phyloP scores from a whole-genome alignment of 1,140 invertebrate species.

The Brachionus angularis region DNA sequence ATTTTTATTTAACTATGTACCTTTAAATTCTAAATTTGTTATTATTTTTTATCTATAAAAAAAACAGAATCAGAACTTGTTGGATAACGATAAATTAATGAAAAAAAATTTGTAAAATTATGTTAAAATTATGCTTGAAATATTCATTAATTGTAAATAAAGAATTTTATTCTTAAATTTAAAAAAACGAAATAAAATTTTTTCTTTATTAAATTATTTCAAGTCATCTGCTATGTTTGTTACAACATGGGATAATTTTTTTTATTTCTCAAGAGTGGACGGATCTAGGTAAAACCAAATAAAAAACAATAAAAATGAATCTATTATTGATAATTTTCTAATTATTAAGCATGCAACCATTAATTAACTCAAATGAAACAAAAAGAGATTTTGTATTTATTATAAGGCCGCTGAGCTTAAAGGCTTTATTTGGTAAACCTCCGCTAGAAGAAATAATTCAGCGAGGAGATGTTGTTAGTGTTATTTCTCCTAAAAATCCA shows the following conservation, averaged over 20 bases:
- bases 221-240: conserved; percentile 31
- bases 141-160: conserved; percentile 38
- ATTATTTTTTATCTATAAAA: no score
- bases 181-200: not conserved
- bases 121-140: conserved; percentile 36
- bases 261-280: conserved; percentile 31
- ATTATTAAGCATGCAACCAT: conserved; percentile 30
- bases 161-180: not conserved
- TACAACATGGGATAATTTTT: conserved; percentile 38
- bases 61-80: no score
- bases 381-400: conserved; percentile 42
- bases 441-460: not conserved
- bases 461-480: conserved; percentile 36
- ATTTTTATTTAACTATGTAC: no score
- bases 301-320: not conserved
- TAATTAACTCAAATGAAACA: not conserved
- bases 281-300: conserved; percentile 22
- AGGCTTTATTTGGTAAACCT: not conserved
- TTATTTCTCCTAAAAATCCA: conserved; percentile 42
- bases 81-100: no score
- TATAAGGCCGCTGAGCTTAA: conserved; percentile 2
- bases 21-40: no score
- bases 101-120: no score
- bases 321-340: not conserved
- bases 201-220: no score